Percentiles rank a stretch among this genome's conserved stretches.
Evolutionary conservation across 2,113 vertebrate genomes (phyloP).

Genomic region (Hippocampus guttulatus): DNA sequence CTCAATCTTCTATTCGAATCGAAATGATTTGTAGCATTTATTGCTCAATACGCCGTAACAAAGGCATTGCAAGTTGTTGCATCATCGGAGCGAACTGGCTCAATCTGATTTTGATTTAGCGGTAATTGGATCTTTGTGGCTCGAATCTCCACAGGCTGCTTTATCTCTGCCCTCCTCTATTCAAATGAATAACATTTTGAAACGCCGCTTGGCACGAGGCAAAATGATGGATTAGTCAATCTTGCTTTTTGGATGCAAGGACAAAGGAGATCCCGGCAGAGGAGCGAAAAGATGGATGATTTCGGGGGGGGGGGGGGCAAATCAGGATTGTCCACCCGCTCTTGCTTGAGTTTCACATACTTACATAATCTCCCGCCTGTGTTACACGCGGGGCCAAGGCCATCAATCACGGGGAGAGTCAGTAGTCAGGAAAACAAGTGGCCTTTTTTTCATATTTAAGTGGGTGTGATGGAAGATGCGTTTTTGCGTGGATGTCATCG

Average conservation of each 20-base stretch:
- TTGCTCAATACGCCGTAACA: not conserved
- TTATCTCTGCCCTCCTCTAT: constrained; percentile 6
- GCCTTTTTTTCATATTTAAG: constrained; percentile 45
- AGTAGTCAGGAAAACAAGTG: constrained; percentile 48
- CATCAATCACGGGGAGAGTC: constrained; percentile 54
- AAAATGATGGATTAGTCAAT: constrained; percentile 31
- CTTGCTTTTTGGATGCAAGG: constrained; percentile 11
- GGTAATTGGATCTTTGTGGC: constrained; percentile 1
- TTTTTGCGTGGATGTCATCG: constrained; percentile 49
- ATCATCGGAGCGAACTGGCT: constrained; percentile 5
- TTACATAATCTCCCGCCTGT: constrained; percentile 36
- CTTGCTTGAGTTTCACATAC: constrained; percentile 36
- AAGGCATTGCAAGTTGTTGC: constrained; percentile 8
- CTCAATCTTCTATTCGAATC: not conserved
- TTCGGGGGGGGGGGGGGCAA: not conserved
- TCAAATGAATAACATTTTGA: constrained; percentile 31
- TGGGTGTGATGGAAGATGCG: constrained; percentile 57
- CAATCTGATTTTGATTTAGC: not conserved
- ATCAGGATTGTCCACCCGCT: constrained; percentile 22
- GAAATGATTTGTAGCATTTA: not conserved
- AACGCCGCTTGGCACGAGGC: constrained; percentile 15
- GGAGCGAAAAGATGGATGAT: constrained; percentile 28
- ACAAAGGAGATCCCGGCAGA: not conserved
- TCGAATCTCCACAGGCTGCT: constrained; percentile 6
- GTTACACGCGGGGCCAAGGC: constrained; percentile 38